phyloP scores from a whole-genome alignment of 37 sponge, comb jelly and placozoan species.

The Axinella damicornis region DNA sequence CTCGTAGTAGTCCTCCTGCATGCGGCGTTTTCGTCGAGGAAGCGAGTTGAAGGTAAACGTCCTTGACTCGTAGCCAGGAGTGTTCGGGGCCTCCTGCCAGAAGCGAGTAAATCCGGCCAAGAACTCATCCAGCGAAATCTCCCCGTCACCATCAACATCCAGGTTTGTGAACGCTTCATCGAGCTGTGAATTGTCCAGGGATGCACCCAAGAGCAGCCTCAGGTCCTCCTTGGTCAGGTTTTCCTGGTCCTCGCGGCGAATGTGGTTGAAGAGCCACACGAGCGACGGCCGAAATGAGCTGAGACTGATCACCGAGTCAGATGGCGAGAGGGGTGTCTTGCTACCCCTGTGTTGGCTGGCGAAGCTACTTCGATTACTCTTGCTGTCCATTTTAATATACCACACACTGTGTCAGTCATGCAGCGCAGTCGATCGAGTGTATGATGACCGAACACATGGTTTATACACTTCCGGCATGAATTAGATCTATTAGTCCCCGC shows the following conservation, averaged over 20 bases:
- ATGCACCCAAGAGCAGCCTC: slow-evolving; percentile 16
- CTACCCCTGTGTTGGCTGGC: too few relatives aligned
- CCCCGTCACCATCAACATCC: slow-evolving; percentile 70
- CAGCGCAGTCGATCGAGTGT: too few relatives aligned
- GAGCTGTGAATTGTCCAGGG: slow-evolving; percentile 21
- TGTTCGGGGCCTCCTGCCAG: slow-evolving; percentile 42
- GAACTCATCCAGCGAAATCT: slow-evolving; percentile 66
- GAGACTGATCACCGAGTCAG: slow-evolving; percentile 33
- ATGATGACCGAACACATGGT: too few relatives aligned
- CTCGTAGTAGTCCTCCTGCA: slow-evolving; percentile 18
- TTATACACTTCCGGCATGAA: too few relatives aligned
- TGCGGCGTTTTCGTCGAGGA: neutral
- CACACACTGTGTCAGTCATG: too few relatives aligned
- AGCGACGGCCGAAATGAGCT: slow-evolving; percentile 44
- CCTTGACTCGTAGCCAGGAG: neutral
- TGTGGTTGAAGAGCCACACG: slow-evolving; percentile 56
- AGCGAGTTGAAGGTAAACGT: neutral
- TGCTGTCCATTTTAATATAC: neutral
- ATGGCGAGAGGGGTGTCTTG: slow-evolving; percentile 15
- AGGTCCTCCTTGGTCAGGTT: slow-evolving; percentile 74
- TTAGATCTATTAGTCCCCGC: too few relatives aligned
- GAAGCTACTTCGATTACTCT: neutral
- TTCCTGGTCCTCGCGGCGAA: slow-evolving; percentile 52
- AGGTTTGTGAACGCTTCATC: slow-evolving; percentile 70
- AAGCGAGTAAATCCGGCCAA: slow-evolving; percentile 69